phyloP scores from a whole-genome alignment of 2,888 invertebrate genomes.

The Mesoligia furuncula region DNA sequence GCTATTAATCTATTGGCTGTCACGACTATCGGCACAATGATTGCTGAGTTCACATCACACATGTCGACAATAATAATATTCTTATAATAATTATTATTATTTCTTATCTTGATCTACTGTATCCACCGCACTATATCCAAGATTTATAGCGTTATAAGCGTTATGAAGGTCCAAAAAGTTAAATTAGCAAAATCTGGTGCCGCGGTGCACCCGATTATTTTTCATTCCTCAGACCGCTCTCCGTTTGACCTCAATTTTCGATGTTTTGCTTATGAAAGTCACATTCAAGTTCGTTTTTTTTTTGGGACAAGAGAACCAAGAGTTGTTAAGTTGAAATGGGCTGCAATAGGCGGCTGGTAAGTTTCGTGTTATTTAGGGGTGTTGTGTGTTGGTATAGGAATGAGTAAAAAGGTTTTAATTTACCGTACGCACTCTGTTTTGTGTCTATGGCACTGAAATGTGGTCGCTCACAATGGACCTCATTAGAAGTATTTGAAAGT shows the following conservation, averaged over 20 bases:
- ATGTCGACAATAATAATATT: too few relatives aligned
- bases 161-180: conserved; percentile 67
- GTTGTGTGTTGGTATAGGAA: neutral
- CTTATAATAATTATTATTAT: neutral
- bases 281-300: conserved; percentile 14
- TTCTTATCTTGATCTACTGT: conserved; percentile 34
- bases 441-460: neutral
- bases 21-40: too few relatives aligned
- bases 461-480: neutral
- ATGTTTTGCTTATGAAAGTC: conserved; percentile 24
- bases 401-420: neutral
- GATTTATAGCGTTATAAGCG: conserved; percentile 62
- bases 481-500: neutral
- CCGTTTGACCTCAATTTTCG: conserved; percentile 37
- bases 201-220: conserved; percentile 63
- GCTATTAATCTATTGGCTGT: too few relatives aligned
- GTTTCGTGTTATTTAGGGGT: neutral
- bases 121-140: conserved; percentile 39
- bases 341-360: conserved; percentile 1
- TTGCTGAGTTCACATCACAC: too few relatives aligned
- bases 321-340: conserved; percentile 15
- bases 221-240: conserved; percentile 53
- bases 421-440: too few relatives aligned
- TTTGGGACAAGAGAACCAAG: neutral
- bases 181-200: conserved; percentile 70